Conservation (phyloP, 2,888 invertebrate genomes). For the Tenthredo scrophulariae region DNA sequence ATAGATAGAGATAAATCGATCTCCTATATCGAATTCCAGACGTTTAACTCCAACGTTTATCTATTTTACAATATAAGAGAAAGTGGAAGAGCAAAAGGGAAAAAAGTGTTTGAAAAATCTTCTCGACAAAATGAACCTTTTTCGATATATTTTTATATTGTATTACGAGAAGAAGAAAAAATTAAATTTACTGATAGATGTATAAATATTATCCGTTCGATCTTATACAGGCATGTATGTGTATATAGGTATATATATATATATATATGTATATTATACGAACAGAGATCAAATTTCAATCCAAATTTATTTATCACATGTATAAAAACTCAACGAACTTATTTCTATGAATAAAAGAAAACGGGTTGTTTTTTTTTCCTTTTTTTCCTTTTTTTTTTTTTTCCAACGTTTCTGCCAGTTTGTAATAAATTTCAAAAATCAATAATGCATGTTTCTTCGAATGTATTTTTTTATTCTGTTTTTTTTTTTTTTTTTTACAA, state of each 20-base stretch:
- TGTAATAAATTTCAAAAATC: too few relatives aligned
- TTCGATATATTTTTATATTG: too few relatives aligned
- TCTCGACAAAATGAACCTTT: too few relatives aligned
- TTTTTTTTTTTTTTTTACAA: too few relatives aligned
- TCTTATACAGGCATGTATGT: not conserved
- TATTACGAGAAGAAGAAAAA: not conserved
- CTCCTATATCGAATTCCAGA: not conserved
- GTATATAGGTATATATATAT: too few relatives aligned
- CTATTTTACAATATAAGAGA: not conserved
- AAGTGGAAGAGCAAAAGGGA: too few relatives aligned
- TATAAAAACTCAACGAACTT: not conserved
- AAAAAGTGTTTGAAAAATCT: not conserved
- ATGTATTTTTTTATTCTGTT: too few relatives aligned
- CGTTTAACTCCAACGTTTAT: not conserved
- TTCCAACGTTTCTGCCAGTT: too few relatives aligned
- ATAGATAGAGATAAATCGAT: not conserved
- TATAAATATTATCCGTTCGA: not conserved
- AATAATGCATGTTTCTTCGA: too few relatives aligned
- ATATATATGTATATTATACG: not conserved
- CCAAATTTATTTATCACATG: not conserved
- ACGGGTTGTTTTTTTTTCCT: not conserved
- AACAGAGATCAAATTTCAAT: not conserved
- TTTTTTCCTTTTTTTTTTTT: too few relatives aligned
- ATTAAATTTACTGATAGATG: not conserved
- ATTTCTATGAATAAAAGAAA: conserved; percentile 4